Evolutionary conservation across 2,113 vertebrate species (phyloP), one percentile per base, ranked within the genome.

Genomic region (Rafetus swinhoei): DNA sequence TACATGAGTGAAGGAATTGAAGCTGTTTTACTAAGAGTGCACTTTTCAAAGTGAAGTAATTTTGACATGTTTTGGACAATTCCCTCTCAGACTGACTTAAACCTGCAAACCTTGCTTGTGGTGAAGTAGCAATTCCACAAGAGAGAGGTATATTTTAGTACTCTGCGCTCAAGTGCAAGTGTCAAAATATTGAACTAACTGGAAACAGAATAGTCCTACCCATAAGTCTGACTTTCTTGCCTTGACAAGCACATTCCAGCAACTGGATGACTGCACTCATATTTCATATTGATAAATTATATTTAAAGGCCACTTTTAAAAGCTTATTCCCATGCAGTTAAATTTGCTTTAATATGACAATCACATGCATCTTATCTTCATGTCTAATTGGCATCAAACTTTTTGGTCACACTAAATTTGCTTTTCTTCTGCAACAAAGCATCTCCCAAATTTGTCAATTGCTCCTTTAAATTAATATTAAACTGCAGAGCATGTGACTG

Each of bases 41-140:
- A 69, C 57, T 79, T 19, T 93, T 91, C 77, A 81, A 90, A 93
- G 85, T 89, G 79, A 94, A 86, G 79, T 89, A 87, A 84, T 89
- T 79, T 89, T 96, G 89, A 81, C 89, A 90, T 87, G 27, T 65
- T 82, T 92, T 90, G 85, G 92, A 56, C 56, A 1, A 1, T 92
- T 82, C 65, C 0, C 0, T 86, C 60, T 95, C 72, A 62, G 83
- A 0, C 56, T 11, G 50, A 88, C 82, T 45, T 56, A n/a, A 11
- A 2, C 27, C 27, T 65, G 21, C 65, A 94, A 95, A 91, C 84
- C 35, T 83, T 81, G 79, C 65, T 92, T 90, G 39, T 91, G 96
- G 21, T 88, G 53, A 65, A 65, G 21, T 6, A 93, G 15, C 29
- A 90, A 24, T 86, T 92, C 89, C 88, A 88, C 79, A 82, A 62